phyloP scores from a whole-genome alignment of 2,797 vertebrate genomes.

The Alca torda region DNA sequence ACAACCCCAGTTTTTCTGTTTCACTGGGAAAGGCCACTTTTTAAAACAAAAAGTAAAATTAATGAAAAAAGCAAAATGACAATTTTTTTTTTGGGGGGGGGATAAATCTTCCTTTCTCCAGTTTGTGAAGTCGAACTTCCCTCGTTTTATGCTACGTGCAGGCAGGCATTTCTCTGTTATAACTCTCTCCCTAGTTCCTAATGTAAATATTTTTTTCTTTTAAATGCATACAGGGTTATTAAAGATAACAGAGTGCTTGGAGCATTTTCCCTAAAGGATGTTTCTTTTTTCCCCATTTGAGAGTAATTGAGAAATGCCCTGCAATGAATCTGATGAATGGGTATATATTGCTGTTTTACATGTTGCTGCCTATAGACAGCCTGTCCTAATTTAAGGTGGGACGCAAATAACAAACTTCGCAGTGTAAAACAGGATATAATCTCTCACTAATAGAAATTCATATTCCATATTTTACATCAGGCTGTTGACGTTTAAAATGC shows the following conservation, averaged over 20 bases:
- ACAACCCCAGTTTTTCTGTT: background rate
- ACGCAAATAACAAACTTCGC: constrained; percentile 36
- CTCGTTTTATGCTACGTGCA: background rate
- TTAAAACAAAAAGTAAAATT: background rate
- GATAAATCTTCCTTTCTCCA: background rate
- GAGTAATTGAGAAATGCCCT: background rate
- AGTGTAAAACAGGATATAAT: constrained; percentile 24
- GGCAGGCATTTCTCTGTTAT: background rate
- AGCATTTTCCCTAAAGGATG: background rate
- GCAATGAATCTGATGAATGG: background rate
- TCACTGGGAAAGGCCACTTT: background rate
- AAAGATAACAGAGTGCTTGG: background rate
- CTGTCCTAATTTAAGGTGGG: constrained; percentile 56
- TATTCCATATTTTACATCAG: constrained; percentile 6
- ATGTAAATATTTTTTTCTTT: background rate
- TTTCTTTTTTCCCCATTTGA: background rate
- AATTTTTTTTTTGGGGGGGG: too few relatives aligned
- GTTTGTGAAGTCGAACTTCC: background rate
- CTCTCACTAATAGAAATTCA: constrained; percentile 50
- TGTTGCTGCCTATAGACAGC: background rate
- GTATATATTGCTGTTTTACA: background rate
- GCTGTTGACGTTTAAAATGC: constrained; percentile 12
- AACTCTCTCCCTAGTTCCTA: background rate
- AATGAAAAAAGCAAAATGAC: background rate
- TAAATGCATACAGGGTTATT: background rate